A percentile compares a stretch with the other conserved stretches of the same genome.
Evolutionary conservation across 2,113 vertebrate genomes (phyloP).

Genomic region (Lagenorhynchus albirostris): DNA sequence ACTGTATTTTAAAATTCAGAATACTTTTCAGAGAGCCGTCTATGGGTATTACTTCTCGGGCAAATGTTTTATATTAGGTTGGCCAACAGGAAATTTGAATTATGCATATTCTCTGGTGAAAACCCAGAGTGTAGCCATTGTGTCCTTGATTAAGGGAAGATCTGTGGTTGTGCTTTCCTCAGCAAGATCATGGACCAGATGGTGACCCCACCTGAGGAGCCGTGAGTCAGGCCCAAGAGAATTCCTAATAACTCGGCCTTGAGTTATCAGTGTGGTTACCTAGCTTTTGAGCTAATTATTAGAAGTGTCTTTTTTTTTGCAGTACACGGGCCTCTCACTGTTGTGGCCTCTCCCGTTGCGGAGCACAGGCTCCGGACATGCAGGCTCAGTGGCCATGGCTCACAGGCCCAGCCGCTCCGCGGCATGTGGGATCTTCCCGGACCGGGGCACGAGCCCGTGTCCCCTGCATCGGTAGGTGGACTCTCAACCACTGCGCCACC

Average conservation of each 20-base stretch:
- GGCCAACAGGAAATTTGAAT: background rate
- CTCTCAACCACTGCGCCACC: too few relatives aligned
- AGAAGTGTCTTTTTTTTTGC: background rate
- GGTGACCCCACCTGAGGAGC: background rate
- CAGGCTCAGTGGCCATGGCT: too few relatives aligned
- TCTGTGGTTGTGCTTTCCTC: background rate
- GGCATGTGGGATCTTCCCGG: too few relatives aligned
- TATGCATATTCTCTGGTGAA: background rate
- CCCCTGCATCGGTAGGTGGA: too few relatives aligned
- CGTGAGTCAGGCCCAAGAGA: background rate
- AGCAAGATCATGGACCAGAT: background rate
- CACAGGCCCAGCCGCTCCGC: too few relatives aligned
- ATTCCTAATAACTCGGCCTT: background rate
- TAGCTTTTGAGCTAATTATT: background rate
- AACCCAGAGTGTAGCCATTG: background rate
- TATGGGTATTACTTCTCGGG: background rate
- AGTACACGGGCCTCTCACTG: too few relatives aligned
- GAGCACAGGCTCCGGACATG: too few relatives aligned
- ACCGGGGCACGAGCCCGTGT: too few relatives aligned
- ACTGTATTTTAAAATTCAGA: slow-evolving; percentile 28
- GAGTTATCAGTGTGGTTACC: background rate
- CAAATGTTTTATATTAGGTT: background rate
- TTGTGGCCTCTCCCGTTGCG: too few relatives aligned
- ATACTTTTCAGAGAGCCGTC: background rate
- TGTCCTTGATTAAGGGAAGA: background rate